Evolutionary conservation across 2,888 invertebrate species (phyloP), one percentile per base, ranked within the genome.

Genomic region (Amblyjoppa fuscipennis): DNA sequence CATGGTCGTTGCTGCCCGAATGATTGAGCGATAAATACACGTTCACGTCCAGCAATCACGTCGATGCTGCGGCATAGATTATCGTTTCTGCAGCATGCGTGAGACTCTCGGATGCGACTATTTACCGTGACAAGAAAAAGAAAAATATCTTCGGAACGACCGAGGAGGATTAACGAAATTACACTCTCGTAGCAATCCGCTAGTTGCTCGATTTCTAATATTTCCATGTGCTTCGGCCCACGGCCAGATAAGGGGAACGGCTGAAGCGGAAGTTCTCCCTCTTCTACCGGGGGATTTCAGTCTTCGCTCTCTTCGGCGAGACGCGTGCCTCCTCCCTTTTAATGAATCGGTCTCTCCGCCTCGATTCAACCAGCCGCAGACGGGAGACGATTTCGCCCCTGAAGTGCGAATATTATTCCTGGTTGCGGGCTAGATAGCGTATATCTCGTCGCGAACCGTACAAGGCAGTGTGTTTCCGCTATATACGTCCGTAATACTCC

Each of bases 11-110:
- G 20, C n/a, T 53, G 34, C 25, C 59, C 1, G 59, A 25, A 53
- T 53, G 51, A 76, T 66, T 68, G 76, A 76, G 51, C 64, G 49
- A 41, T 51, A 76, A 76, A 68, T 34, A 61, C 11, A 34, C 2
- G 64, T n/a, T 51, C n/a, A 25, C 64, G 51, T 20, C 51, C 13
- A 34, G 20, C 34, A 68, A 51, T 76, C n/a, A 51, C 25, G 34
- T 66, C 13, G 13, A 31, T 49, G 53, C 51, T 66, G 76, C 25
- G 7, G 34, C 49, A 66, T 76, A 66, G 13, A 51, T 31, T 7
- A 53, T 20, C 11, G 34, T 38, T 34, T 56, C 16, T 2, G 6
- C 34, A 1, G 53, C 53, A 25, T 53, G 34, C 20, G 16, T 71
- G 56, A n/a, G n/a, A 38, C 59, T 28, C 28, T 13, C 25, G 31